Base-by-base conservation (phyloP, 2,888 invertebrate species). In the Autographa pulchrina region DNA sequence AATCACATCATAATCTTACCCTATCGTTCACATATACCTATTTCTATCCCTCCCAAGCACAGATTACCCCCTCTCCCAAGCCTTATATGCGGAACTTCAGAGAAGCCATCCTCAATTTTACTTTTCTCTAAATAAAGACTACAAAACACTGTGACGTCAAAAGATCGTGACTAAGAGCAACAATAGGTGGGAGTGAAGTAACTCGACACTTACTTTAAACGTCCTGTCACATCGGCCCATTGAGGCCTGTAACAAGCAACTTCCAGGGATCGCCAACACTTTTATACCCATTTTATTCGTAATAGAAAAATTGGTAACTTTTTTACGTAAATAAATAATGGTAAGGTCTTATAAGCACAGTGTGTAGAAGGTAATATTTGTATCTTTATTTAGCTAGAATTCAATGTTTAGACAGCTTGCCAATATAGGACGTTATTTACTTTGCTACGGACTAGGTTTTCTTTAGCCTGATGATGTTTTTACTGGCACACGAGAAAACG, bases 181-280 rank as follows among this genome's bases (percentile, higher is more conserved):
- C 70, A 77, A 72, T 64, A 63, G 65, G 60, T n/a, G 67, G 35
- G 60, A 69, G 58, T 35, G 61, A 31, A 18, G 18, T 70, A 59
- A 54, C 67, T 58, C 16, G 41, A 25, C 64, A 68, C 61, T 72
- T 68, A 69, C 54, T 65, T 73, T 52, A 35, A 66, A 66, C 31
- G 69, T 77, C 78, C 48, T 74, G 66, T 70, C 56, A 64, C n/a
- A 69, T 74, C 16, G 32, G 31, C 66, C 78, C 56, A 20, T 69
- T 48, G 69, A 60, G 74, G 25, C 41, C n/a, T 60, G 43, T 68
- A 16, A 72, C 58, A 72, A 48, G 20, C 54, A 25, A 56, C 54
- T 56, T 56, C 20, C 54, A 56, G 54, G 54, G 54, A 25, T 56
- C 25, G 25, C 54, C 11, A 65, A 62, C 48, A 65, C 7, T 77